phyloP scores from a whole-genome alignment of 2,797 vertebrate species.

The Epinephelus malabaricus region DNA sequence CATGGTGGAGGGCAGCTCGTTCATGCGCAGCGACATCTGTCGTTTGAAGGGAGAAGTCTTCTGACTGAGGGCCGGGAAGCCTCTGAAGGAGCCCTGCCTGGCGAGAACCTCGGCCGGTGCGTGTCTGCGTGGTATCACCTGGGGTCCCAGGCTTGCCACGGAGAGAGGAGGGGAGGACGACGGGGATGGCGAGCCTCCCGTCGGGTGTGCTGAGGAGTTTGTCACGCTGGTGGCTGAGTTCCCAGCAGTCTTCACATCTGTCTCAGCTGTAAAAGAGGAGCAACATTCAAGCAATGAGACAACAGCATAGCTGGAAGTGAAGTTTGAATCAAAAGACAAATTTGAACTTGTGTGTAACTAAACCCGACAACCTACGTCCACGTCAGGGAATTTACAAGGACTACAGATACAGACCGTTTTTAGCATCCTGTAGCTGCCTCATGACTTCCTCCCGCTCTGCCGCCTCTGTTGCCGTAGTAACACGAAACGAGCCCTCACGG shows the following conservation, averaged over 20 bases:
- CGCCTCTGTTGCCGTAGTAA: constrained; percentile 97
- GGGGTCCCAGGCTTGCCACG: constrained; percentile 83
- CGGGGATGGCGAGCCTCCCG: constrained; percentile 84
- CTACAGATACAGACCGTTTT: constrained; percentile 86
- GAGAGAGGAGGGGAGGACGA: constrained; percentile 91
- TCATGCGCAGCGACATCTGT: constrained; percentile 95
- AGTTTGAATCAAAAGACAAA: not conserved
- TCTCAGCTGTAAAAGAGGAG: constrained; percentile 80
- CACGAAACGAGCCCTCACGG: constrained; percentile 97
- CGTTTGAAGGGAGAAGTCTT: constrained; percentile 99
- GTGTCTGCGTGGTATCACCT: constrained; percentile 95
- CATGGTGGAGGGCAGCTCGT: constrained; percentile 96
- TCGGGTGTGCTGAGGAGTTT: constrained; percentile 62
- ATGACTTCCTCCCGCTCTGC: constrained; percentile 97
- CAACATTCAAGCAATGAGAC: not conserved
- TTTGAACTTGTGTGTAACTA: not conserved
- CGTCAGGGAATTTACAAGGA: not conserved
- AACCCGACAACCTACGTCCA: not conserved
- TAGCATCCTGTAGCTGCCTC: constrained; percentile 96
- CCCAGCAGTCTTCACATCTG: constrained; percentile 83
- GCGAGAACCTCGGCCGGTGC: constrained; percentile 95
- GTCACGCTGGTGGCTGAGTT: constrained; percentile 71
- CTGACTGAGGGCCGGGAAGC: constrained; percentile 96
- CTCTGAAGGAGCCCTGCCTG: constrained; percentile 96
- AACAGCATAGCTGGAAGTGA: not conserved